Base-by-base conservation (phyloP, 1,140 invertebrate genomes). In the Phenacoccus solenopsis region DNA sequence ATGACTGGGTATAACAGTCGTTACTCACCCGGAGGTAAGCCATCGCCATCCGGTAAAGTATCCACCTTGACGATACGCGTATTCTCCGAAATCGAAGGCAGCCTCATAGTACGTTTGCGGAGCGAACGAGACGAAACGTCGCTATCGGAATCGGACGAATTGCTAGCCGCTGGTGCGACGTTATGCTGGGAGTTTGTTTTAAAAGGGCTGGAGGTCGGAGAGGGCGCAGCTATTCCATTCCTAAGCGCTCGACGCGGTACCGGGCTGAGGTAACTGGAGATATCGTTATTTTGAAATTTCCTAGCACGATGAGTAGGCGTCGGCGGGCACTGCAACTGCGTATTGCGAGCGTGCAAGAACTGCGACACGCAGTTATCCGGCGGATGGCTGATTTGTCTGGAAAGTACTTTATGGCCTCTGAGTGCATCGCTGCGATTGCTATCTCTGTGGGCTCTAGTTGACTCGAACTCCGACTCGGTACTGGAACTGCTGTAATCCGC, bases 301-400 rank as follows among this genome's bases (percentile, higher is more conserved):
- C 87, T 81, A 9, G 89, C 88, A 75, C 89, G 89, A 78, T 92
- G 90, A 0, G 89, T 91, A 0, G 90, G 90, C 0, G 90, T 91
- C 0, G 90, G 90, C 7, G 88, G 90, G 76, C 90, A 93, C 28
- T 87, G 81, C 75, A 21, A 72, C 70, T 16, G 73, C 71, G 28
- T 73, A 70, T 70, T 70, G 72, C 35, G 38, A n/a, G 20, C 20
- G 13, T 68, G 61, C n/a, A 59, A 61, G n/a, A 56, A 70, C 64
- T 67, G 64, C 21, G 68, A 28, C 7, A 61, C 35, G 28, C 56
- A 38, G 28, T 68, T 70, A 35, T 73, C 72, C 1, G 74, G 74
- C 10, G 74, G 74, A 69, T 75, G 74, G 27, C 74, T 75, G 22
- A 74, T 71, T 68, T 68, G 67, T 7, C 28, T 2, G 13, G 67